Base-by-base conservation (phyloP, 2,888 invertebrate species). In the Keiferia lycopersicella region DNA sequence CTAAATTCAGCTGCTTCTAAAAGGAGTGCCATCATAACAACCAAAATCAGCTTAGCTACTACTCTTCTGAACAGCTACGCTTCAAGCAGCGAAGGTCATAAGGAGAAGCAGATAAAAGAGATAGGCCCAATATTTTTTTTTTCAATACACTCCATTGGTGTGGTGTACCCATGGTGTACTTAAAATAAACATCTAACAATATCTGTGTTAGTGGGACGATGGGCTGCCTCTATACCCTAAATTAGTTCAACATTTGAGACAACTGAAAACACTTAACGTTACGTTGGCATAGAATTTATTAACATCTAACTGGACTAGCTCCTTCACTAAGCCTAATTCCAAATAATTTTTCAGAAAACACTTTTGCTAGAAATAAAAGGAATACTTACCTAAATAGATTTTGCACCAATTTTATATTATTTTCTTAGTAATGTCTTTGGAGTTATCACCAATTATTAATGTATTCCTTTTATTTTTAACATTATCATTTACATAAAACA, bases 301-400 rank as follows among this genome's bases (percentile, higher is more conserved):
- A 82, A 80, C 72, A 69, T 75, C 81, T 87, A 88, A 79, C 67
- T 81, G 87, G 90, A 91, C 90, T 91, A 91, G 90, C 79, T 90
- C 87, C 89, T 86, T 87, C 78, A 79, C 73, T 87, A 85, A 76
- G 73, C 71, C 82, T 86, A 87, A 65, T 72, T 72, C 63, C 73
- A 75, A 69, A 72, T 71, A 72, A 66, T 71, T 16, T 60, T 26
- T 45, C 8, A n/a, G n/a, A n/a, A n/a, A n/a, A n/a, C n/a, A n/a
- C n/a, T 60, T 12, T n/a, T 45, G 39, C 45, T 30, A 60, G 45
- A 30, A 48, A 60, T 48, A n/a, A 60, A 60, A 60, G 60, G 30
- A 53, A 53, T 26, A 45, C 45, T 16, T 1, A n/a, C 45, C 45
- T 1, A n/a, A n/a, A 16, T 16, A 45, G 45, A 16, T 16, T 45